These are phyloP conservation scores for Vollenhovia emeryi DNA, from an alignment of 1,140 invertebrate genomes.

Conservation along the genomic window DNA sequence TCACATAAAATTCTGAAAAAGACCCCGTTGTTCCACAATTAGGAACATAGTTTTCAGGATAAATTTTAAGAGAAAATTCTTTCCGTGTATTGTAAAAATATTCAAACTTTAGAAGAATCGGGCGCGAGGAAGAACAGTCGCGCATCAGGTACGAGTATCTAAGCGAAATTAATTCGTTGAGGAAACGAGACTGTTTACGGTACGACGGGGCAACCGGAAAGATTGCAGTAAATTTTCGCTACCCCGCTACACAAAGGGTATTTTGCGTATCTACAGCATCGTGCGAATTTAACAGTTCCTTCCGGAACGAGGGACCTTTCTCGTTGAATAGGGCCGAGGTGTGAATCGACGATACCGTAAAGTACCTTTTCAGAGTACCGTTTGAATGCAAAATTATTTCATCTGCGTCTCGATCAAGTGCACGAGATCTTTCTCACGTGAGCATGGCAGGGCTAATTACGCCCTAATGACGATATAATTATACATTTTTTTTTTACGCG, in stretches of 20 bases:
- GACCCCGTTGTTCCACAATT: no score
- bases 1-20: no score
- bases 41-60: no score
- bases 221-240: not conserved
- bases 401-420: slow-evolving; percentile 29
- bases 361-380: slow-evolving; percentile 39
- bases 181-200: not conserved
- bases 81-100: not conserved
- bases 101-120: not conserved
- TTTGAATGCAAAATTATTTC: slow-evolving; percentile 53
- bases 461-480: slow-evolving; percentile 50
- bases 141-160: no score
- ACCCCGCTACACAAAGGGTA: not conserved
- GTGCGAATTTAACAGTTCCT: slow-evolving; percentile 30
- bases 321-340: slow-evolving; percentile 22
- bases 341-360: slow-evolving; percentile 15
- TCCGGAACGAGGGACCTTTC: not conserved
- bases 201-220: not conserved
- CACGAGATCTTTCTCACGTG: slow-evolving; percentile 38
- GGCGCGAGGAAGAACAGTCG: not conserved
- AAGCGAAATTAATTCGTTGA: not conserved
- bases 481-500: slow-evolving; percentile 15
- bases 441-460: slow-evolving; percentile 17
- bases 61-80: no score
- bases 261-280: slow-evolving; percentile 30